These are phyloP conservation scores for Antedon bifida DNA, from an alignment of 35 echinoderm and acorn worm species.

Conservation along the genomic window DNA sequence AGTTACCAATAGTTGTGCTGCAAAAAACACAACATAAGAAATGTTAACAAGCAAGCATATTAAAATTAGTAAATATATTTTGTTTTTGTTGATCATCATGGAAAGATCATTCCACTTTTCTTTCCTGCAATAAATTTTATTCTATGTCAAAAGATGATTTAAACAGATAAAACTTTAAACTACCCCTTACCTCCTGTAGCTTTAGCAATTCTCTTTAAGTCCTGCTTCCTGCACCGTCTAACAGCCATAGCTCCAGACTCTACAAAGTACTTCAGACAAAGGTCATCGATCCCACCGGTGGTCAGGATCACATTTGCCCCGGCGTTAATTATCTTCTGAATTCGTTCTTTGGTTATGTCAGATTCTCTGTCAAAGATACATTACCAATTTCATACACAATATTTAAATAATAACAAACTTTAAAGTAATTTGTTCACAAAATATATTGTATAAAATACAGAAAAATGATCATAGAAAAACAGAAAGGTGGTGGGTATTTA, in stretches of 20 bases:
- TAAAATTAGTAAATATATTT: no score
- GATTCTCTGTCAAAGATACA: conserved; percentile 43
- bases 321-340: conserved; percentile 77
- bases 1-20: conserved; percentile 74
- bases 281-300: conserved; percentile 97
- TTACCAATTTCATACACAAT: background rate
- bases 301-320: conserved; percentile 89
- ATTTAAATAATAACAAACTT: no score
- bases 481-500: no score
- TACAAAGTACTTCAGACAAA: conserved; percentile 98
- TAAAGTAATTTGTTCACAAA: no score
- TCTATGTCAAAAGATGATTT: no score
- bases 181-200: conserved; percentile 67
- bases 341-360: conserved; percentile 96
- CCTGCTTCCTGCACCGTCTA: conserved; percentile 89
- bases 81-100: no score
- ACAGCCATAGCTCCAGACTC: conserved; percentile 94
- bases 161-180: no score
- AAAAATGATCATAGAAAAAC: no score
- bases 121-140: no score
- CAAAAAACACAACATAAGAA: background rate
- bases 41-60: no score
- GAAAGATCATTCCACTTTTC: no score
- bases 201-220: conserved; percentile 93
- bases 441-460: no score